Evolutionary conservation across 2,113 vertebrate species (phyloP).

Genomic region (Misgurnus anguillicaudatus): DNA sequence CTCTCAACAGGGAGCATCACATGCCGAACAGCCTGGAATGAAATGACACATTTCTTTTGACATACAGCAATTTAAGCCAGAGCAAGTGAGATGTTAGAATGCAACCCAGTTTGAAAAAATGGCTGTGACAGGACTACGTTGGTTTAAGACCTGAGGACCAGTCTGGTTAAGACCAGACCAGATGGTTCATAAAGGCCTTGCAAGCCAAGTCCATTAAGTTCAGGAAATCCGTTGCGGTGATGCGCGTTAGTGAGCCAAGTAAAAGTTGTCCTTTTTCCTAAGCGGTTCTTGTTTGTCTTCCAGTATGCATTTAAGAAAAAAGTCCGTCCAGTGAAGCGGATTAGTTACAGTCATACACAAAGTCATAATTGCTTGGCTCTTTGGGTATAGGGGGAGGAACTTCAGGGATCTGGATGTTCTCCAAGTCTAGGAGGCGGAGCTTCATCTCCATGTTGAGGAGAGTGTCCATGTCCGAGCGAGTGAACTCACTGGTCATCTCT

Average conservation of each 20-base stretch:
- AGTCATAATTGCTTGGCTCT: slow-evolving; percentile 99
- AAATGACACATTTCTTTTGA: background rate
- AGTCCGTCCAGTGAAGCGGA: slow-evolving; percentile 68
- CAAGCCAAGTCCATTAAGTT: slow-evolving; percentile 54
- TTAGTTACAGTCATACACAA: slow-evolving; percentile 99
- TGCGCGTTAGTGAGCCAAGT: slow-evolving; percentile 58
- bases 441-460: slow-evolving; percentile 99
- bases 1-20: slow-evolving; percentile 23
- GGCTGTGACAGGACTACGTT: background rate
- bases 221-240: slow-evolving; percentile 47
- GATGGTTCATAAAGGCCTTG: slow-evolving; percentile 34
- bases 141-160: slow-evolving; percentile 46
- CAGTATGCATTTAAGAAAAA: slow-evolving; percentile 73
- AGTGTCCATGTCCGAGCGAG: slow-evolving; percentile 93
- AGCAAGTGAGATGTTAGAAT: slow-evolving; percentile 3
- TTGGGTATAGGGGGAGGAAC: slow-evolving; percentile 97
- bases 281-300: slow-evolving; percentile 65
- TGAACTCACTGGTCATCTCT: slow-evolving; percentile 97
- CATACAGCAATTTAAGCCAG: slow-evolving; percentile 7
- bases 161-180: slow-evolving; percentile 24
- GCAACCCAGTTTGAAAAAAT: background rate
- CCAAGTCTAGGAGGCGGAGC: slow-evolving; percentile 95
- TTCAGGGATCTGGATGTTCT: slow-evolving; percentile 98
- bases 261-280: slow-evolving; percentile 61
- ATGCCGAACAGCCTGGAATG: slow-evolving; percentile 10